Evolutionary conservation across 1,140 invertebrate genomes (phyloP).

Genomic region (Batillaria attramentaria): DNA sequence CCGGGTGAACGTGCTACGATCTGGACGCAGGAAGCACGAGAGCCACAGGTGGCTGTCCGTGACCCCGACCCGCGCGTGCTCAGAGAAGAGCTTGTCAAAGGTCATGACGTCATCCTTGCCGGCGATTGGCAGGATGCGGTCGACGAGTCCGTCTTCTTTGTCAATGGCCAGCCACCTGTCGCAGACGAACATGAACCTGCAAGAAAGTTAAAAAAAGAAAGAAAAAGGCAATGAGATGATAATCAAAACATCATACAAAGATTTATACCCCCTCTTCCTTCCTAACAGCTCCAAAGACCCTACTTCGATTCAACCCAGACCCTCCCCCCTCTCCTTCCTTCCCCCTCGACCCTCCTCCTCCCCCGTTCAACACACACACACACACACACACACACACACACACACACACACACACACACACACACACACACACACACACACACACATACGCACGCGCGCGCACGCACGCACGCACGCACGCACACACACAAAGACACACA

Average conservation of each 20-base stretch:
- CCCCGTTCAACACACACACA: not conserved
- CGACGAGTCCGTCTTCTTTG: constrained; percentile 63
- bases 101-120: constrained; percentile 55
- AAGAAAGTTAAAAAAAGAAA: too few relatives aligned
- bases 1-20: constrained; percentile 66
- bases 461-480: not conserved
- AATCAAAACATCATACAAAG: too few relatives aligned
- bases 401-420: constrained; percentile 14
- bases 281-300: not conserved
- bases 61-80: constrained; percentile 66
- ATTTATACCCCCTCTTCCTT: too few relatives aligned
- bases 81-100: constrained; percentile 66
- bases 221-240: too few relatives aligned
- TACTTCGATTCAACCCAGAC: too few relatives aligned
- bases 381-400: not conserved
- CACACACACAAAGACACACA: not conserved
- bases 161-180: constrained; percentile 68
- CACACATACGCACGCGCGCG: not conserved
- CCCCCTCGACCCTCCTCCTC: too few relatives aligned
- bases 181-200: constrained; percentile 66
- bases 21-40: constrained; percentile 64
- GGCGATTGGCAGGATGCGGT: constrained; percentile 62
- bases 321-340: too few relatives aligned
- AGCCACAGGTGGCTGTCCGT: constrained; percentile 71
- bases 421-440: constrained; percentile 20